These are phyloP conservation scores for Seira ritae DNA, from an alignment of 2,888 invertebrate genomes.

Conservation along the genomic window DNA sequence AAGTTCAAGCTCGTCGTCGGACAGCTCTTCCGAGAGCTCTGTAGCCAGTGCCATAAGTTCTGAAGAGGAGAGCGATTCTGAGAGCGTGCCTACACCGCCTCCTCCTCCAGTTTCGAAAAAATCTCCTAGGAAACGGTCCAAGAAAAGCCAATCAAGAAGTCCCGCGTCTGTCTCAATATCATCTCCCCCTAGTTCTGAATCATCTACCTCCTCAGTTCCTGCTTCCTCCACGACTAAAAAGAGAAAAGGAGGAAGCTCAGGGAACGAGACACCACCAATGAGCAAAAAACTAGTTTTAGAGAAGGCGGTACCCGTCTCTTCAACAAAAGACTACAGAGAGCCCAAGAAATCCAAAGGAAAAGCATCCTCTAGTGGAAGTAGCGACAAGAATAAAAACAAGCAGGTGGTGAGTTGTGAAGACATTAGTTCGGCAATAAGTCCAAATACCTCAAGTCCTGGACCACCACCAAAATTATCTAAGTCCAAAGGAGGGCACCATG, in stretches of 20 bases:
- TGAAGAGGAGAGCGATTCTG: constrained; percentile 65
- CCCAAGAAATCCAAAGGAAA: constrained; percentile 64
- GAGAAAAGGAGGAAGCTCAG: constrained; percentile 47
- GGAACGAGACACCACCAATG: constrained; percentile 49
- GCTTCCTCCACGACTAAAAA: constrained; percentile 60
- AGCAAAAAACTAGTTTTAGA: constrained; percentile 61
- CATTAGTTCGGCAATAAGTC: constrained; percentile 65
- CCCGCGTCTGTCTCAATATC: constrained; percentile 66
- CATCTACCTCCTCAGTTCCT: constrained; percentile 67
- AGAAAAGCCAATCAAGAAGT: constrained; percentile 63
- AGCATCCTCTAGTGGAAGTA: constrained; percentile 36
- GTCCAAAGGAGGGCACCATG: constrained; percentile 36
- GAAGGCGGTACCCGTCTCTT: constrained; percentile 63
- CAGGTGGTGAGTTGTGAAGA: constrained; percentile 65
- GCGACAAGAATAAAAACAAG: constrained; percentile 51
- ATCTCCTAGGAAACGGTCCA: constrained; percentile 58
- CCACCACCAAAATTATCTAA: constrained; percentile 53
- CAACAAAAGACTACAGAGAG: constrained; percentile 59
- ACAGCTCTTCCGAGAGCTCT: constrained; percentile 50
- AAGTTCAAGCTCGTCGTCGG: constrained; percentile 61
- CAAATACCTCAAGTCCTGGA: constrained; percentile 51
- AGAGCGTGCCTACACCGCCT: constrained; percentile 40
- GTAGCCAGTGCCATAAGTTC: constrained; percentile 69
- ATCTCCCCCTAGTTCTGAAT: constrained; percentile 67
- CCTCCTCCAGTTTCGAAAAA: constrained; percentile 42